Evolutionary conservation across 2,797 vertebrate genomes (phyloP).

Genomic region (Alauda arvensis): DNA sequence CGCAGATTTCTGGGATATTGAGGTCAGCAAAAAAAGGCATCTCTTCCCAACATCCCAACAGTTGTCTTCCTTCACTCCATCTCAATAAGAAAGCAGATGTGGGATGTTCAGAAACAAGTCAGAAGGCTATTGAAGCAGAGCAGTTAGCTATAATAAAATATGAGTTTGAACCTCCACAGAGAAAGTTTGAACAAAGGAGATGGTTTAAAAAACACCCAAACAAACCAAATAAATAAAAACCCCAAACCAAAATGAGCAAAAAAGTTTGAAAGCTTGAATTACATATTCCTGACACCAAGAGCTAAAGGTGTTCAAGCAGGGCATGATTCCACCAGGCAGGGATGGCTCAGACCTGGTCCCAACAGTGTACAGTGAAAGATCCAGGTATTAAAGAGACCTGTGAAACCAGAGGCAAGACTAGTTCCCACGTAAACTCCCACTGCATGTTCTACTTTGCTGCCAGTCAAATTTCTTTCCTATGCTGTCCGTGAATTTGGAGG

Average conservation of each 20-base stretch:
- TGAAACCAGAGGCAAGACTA: background rate
- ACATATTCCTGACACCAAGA: background rate
- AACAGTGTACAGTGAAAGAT: background rate
- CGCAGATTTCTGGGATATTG: background rate
- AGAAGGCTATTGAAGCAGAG: background rate
- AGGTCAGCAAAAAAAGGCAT: background rate
- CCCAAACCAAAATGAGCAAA: background rate
- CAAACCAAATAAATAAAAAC: background rate
- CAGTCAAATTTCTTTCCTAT: background rate
- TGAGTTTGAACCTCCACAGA: background rate
- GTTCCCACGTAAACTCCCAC: background rate
- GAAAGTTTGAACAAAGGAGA: background rate
- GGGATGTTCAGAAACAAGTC: background rate
- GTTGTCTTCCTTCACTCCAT: background rate
- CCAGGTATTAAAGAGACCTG: background rate
- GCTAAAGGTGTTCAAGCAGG: background rate
- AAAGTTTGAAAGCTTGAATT: background rate
- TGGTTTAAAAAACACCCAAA: background rate
- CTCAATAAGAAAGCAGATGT: background rate
- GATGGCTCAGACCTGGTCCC: background rate
- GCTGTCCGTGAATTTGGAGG: background rate
- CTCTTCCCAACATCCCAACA: background rate
- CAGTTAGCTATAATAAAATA: background rate
- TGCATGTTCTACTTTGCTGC: fast-evolving
- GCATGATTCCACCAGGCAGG: background rate